phyloP scores from a whole-genome alignment of 2,113 vertebrate species.

The Falco punctatus region DNA sequence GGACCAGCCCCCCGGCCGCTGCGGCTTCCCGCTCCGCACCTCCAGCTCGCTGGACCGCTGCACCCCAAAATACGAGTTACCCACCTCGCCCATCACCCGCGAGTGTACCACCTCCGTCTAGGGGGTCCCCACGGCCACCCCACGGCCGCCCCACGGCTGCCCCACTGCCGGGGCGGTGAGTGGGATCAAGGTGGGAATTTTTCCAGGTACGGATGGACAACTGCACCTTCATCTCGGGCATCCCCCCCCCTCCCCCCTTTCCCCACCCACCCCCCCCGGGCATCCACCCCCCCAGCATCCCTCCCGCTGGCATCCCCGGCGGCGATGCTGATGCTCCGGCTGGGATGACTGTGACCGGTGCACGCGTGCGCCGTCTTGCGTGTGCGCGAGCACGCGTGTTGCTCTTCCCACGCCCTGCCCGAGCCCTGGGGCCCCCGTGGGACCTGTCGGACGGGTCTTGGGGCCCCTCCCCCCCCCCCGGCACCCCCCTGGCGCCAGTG shows the following conservation, averaged over 20 bases:
- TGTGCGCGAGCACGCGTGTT: not conserved
- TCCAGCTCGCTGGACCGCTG: not conserved
- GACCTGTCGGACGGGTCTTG: not conserved
- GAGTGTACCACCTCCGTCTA: slow-evolving; percentile 89
- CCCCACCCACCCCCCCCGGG: not conserved
- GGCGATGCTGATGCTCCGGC: not conserved
- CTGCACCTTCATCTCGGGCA: not conserved
- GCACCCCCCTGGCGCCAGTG: not conserved
- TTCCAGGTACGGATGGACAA: not conserved
- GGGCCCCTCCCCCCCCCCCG: not conserved
- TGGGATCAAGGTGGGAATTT: not conserved
- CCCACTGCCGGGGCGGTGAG: not conserved
- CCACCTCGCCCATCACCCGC: slow-evolving; percentile 81
- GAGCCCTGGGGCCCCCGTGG: not conserved
- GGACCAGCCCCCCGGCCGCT: accelerated
- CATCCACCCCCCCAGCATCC: too few species aligned
- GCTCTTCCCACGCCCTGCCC: not conserved
- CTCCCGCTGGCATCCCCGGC: too few species aligned
- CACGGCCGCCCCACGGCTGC: accelerated
- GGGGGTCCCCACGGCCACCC: not conserved
- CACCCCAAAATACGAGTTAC: slow-evolving; percentile 79
- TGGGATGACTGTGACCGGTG: not conserved
- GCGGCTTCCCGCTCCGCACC: not conserved
- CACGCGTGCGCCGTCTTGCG: not conserved
- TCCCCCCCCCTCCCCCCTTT: not conserved